Evolutionary conservation across 1,140 invertebrate species (phyloP).

Genomic region (Drosophila chauvacae): DNA sequence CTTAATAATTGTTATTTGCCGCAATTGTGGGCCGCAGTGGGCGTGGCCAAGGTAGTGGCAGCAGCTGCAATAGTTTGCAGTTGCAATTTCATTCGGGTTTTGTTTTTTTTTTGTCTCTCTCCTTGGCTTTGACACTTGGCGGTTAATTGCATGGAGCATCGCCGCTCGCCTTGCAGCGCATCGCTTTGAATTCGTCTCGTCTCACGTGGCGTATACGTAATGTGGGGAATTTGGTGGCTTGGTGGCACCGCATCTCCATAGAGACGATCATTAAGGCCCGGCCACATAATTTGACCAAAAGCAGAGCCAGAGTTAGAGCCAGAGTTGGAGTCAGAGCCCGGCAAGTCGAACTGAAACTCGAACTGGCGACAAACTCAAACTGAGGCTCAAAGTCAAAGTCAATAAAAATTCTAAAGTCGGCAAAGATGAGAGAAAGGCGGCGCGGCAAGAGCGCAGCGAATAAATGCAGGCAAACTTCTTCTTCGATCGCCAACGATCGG

Average conservation of each 20-base stretch:
- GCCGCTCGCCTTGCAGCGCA: slow-evolving; percentile 1
- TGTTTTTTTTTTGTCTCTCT: not conserved
- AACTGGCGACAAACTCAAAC: slow-evolving; percentile 31
- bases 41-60: slow-evolving; percentile 32
- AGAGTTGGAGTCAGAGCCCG: not conserved
- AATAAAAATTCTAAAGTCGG: slow-evolving; percentile 70
- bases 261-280: slow-evolving; percentile 68
- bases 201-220: slow-evolving; percentile 71
- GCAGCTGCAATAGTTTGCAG: slow-evolving; percentile 5
- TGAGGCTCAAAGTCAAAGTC: slow-evolving; percentile 62
- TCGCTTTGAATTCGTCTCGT: slow-evolving; percentile 22
- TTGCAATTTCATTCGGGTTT: slow-evolving; percentile 8
- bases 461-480: slow-evolving; percentile 57
- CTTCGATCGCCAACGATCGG: slow-evolving; percentile 50
- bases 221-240: slow-evolving; percentile 40
- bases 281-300: slow-evolving; percentile 75
- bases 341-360: slow-evolving; percentile 33
- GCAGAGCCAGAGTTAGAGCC: slow-evolving; percentile 3
- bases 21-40: slow-evolving; percentile 45
- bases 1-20: slow-evolving; percentile 76
- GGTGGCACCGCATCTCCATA: slow-evolving; percentile 49
- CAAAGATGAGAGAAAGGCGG: slow-evolving; percentile 43
- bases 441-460: slow-evolving; percentile 21
- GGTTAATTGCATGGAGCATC: slow-evolving; percentile 26
- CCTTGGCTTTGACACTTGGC: slow-evolving; percentile 56